Conservation (phyloP, 2,113 vertebrate species). For the Oceanites oceanicus region DNA sequence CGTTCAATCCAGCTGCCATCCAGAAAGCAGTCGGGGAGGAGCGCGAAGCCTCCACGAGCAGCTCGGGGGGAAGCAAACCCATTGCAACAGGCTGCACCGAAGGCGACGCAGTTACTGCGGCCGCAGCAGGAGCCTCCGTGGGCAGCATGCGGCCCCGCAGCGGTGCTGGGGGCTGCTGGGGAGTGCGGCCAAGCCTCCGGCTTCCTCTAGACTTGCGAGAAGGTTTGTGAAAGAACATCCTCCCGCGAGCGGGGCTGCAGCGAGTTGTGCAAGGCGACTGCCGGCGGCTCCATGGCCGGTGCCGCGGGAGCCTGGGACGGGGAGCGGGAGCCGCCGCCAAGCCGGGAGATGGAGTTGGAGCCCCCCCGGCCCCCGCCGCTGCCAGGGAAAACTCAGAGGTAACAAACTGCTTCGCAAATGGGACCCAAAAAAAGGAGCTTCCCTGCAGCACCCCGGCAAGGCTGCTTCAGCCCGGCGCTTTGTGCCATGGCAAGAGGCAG, state of each 20-base stretch:
- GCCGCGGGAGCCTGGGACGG: rapidly evolving
- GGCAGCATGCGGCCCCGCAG: neutral
- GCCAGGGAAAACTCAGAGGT: neutral
- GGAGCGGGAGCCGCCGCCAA: neutral
- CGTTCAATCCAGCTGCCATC: neutral
- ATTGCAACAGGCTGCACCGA: neutral
- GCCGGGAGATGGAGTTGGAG: neutral
- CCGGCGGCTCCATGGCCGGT: rapidly evolving
- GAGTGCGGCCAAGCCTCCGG: neutral
- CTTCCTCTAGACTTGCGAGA: neutral
- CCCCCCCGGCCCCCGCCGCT: neutral
- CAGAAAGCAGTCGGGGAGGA: neutral
- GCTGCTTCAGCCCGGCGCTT: neutral
- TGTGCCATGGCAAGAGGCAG: neutral
- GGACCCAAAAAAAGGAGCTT: neutral
- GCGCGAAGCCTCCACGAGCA: rapidly evolving
- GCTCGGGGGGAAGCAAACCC: neutral
- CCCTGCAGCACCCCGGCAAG: neutral
- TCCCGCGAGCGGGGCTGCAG: neutral
- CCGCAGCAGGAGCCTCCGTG: rapidly evolving
- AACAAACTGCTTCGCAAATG: neutral
- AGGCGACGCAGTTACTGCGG: rapidly evolving
- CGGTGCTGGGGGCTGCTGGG: neutral
- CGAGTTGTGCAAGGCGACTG: neutral
- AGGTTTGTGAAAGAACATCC: neutral